Conservation (phyloP, 2,888 invertebrate species). For the Habroteleia sp. region DNA sequence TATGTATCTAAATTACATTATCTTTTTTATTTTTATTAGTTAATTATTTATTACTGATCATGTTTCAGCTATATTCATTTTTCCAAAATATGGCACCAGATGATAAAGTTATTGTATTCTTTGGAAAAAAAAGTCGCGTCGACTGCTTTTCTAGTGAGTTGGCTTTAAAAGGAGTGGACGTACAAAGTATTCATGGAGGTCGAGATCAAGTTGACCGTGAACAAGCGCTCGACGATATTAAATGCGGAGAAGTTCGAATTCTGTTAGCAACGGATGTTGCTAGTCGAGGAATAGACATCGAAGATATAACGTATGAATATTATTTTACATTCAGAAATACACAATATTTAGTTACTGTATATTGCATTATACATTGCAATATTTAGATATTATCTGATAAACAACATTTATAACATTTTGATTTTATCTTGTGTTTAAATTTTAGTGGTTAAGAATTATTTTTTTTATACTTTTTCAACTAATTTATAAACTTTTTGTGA, state of each 20-base stretch:
- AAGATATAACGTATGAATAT: conserved; percentile 86
- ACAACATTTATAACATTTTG: too few relatives aligned
- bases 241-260: conserved; percentile 89
- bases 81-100: conserved; percentile 85
- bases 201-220: conserved; percentile 91
- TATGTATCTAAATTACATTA: conserved; percentile 73
- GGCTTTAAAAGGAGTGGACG: conserved; percentile 85
- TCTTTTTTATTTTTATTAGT: conserved; percentile 14
- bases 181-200: conserved; percentile 94
- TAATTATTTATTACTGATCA: conserved; percentile 12
- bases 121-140: conserved; percentile 91
- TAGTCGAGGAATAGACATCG: conserved; percentile 95
- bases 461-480: too few relatives aligned
- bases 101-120: conserved; percentile 95
- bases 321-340: neutral
- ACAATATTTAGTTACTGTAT: neutral
- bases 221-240: conserved; percentile 92
- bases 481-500: too few relatives aligned
- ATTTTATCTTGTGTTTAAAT: too few relatives aligned
- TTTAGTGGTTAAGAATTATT: too few relatives aligned
- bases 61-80: conserved; percentile 85
- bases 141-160: conserved; percentile 92
- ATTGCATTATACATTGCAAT: too few relatives aligned
- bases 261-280: conserved; percentile 97
- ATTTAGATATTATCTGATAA: too few relatives aligned